Base-by-base conservation (phyloP, 2,797 vertebrate genomes). In the Muscicapa striata region DNA sequence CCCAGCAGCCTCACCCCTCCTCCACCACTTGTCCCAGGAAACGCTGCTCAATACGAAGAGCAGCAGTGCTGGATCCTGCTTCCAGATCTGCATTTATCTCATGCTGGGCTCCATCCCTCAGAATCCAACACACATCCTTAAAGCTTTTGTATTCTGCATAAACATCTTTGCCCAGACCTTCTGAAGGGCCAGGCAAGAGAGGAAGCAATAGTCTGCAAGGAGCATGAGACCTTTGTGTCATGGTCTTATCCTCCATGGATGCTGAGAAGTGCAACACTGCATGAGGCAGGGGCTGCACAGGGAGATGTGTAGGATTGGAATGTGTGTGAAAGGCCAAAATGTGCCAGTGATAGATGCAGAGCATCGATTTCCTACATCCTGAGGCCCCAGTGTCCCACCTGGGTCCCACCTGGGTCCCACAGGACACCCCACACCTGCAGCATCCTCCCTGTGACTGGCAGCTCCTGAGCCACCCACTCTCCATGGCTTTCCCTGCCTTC, bases 61-160 rank as follows among this genome's bases (percentile, higher is more conserved):
- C 86, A 75, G 51, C 75, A 40, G 57, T 34, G 29, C 22, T 61
- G 68, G 69, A 85, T 94, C 82, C 89, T 84, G 64, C 79, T 93
- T 81, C 79, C 87, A 87, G 36, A 24, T 55, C 15, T 0, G 36
- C 58, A 46, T 77, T 74, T 87, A 54, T 87, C 64, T 69, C 84
- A 43, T 11, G 82, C 89, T 7, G 32, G 19, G 82, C 66, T 95
- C 45, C 89, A 87, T 91, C 84, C 74, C 62, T 38, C 40, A 6
- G 29, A 58, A 68, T 83, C 74, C 83, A 77, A 38, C 52, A 48
- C 63, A 82, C 66, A 87, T 91, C 89, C 88, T 90, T 41, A 62
- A 69, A 49, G 58, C 91, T 75, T 89, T 94, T 87, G 89, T 87
- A 16, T 67, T 91, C 87, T 86, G 41, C 40, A 52, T 75, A 92